Evolutionary conservation across 53 echinoderm and acorn worm species (phyloP).

Genomic region (Apostichopus leukothele): DNA sequence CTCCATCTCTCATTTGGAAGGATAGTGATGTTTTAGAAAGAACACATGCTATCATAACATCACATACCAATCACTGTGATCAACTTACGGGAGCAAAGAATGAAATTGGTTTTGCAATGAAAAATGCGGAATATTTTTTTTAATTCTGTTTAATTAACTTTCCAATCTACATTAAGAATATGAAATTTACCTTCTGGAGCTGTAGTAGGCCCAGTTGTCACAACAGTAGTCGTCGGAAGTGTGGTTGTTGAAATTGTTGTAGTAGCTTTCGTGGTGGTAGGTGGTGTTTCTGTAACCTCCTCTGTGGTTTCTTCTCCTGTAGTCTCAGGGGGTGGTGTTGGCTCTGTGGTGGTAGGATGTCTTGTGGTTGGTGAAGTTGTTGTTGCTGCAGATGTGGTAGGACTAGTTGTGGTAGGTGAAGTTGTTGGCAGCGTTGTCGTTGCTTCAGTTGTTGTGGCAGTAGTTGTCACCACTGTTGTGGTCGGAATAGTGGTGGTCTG

Average conservation of each 20-base stretch:
- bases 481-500: background rate
- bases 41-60: no score
- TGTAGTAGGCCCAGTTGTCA: background rate
- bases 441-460: background rate
- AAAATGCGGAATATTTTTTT: no score
- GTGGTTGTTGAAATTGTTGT: background rate
- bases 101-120: no score
- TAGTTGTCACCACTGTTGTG: background rate
- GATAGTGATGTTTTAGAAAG: no score
- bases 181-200: no score
- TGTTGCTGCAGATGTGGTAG: background rate
- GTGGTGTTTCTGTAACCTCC: background rate
- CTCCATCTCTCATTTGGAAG: no score
- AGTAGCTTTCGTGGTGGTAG: background rate
- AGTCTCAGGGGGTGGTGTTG: background rate
- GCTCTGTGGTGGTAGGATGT: background rate
- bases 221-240: background rate
- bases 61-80: no score
- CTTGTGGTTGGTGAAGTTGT: constrained; percentile 9
- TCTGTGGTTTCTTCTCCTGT: constrained; percentile 7
- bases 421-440: constrained; percentile 22
- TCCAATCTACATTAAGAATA: no score
- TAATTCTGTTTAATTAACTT: no score
- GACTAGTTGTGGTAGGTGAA: constrained; percentile 1
- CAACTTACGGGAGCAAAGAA: no score